Evolutionary conservation across 2,113 vertebrate species (phyloP).

Genomic region (Elgaria multicarinata): DNA sequence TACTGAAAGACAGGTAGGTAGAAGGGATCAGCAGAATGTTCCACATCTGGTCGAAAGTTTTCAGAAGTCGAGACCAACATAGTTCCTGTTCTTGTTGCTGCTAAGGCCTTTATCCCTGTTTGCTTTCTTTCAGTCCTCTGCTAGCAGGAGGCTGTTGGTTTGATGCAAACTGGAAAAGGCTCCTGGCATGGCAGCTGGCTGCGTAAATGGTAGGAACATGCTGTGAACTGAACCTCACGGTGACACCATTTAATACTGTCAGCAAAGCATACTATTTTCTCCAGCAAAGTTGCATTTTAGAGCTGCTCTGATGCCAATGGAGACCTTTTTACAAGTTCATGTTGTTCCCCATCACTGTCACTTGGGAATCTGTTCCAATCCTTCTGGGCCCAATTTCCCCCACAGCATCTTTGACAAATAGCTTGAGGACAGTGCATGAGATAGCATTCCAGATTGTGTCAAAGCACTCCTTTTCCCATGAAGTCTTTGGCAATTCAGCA

Average conservation of each 20-base stretch:
- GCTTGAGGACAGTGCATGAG: not conserved
- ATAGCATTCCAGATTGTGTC: slow-evolving; percentile 24
- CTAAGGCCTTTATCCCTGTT: not conserved
- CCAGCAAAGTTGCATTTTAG: slow-evolving; percentile 7
- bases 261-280: not conserved
- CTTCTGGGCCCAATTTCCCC: not conserved
- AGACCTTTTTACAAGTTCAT: slow-evolving; percentile 15
- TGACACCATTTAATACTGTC: slow-evolving; percentile 24
- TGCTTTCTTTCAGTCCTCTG: not conserved
- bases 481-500: not conserved
- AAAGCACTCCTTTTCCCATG: slow-evolving; percentile 5
- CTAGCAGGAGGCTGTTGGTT: not conserved
- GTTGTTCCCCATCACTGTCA: slow-evolving; percentile 3
- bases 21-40: not conserved
- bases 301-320: slow-evolving; percentile 29
- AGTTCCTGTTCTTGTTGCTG: not conserved
- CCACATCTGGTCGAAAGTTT: not conserved
- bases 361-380: not conserved
- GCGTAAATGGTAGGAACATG: slow-evolving; percentile 8
- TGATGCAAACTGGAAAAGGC: slow-evolving; percentile 39
- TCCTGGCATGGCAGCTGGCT: slow-evolving; percentile 34
- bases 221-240: slow-evolving; percentile 41
- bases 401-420: not conserved
- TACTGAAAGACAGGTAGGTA: not conserved
- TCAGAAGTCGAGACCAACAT: not conserved